Conservation (phyloP, 2,888 invertebrate genomes). For the Myopa tessellatipennis region DNA sequence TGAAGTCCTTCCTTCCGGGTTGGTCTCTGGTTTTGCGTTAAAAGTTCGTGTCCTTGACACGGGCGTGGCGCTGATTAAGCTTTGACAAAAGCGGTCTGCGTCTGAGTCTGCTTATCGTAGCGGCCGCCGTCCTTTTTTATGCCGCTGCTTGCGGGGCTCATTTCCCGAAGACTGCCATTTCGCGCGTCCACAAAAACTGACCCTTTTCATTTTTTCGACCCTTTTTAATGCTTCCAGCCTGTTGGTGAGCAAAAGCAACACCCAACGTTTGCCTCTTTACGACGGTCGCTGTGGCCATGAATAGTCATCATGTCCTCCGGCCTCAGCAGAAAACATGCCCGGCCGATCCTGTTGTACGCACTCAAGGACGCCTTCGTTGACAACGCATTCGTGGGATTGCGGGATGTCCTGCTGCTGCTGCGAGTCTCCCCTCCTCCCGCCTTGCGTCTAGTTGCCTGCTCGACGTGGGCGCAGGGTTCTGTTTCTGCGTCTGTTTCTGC, state of each 20-base stretch:
- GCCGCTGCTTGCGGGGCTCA: background rate
- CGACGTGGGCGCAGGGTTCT: background rate
- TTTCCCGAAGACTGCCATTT: background rate
- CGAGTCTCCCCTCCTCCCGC: background rate
- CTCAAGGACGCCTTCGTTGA: conserved; percentile 27
- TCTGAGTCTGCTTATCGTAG: background rate
- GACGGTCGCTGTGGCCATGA: no score
- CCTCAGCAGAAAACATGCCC: background rate
- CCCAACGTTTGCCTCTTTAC: no score
- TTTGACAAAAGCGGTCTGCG: conserved; percentile 9
- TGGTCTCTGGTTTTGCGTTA: no score
- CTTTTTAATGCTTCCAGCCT: conserved; percentile 43
- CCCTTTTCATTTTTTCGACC: background rate
- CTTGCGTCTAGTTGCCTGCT: conserved; percentile 10
- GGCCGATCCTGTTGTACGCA: background rate
- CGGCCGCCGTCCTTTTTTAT: conserved; percentile 12
- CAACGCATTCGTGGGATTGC: conserved; percentile 26
- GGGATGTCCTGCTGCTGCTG: conserved; percentile 14
- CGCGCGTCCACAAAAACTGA: background rate
- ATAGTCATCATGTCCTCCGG: no score
- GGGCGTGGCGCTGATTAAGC: background rate
- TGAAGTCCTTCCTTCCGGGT: background rate
- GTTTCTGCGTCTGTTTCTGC: background rate
- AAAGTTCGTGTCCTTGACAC: conserved; percentile 31
- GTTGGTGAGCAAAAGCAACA: background rate